A percentile compares a stretch with the other conserved stretches of the same genome.
Conservation (phyloP, 2,113 vertebrate species). For the Cebus imitator region DNA sequence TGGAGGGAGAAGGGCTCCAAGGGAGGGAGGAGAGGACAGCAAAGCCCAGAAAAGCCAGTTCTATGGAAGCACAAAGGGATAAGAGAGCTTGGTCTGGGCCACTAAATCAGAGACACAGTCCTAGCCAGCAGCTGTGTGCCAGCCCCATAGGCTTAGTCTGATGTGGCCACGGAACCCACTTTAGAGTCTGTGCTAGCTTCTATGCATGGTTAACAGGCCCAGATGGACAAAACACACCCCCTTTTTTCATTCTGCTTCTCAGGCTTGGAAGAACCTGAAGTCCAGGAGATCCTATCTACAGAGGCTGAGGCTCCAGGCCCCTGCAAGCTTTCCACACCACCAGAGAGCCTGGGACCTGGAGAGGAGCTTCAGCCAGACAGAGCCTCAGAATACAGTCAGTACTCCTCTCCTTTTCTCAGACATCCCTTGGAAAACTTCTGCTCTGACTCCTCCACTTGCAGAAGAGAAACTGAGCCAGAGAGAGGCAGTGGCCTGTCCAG, state of each 20-base stretch:
- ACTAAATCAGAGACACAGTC: neutral
- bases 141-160: accelerated
- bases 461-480: neutral
- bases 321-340: neutral
- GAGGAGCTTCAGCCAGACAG: neutral
- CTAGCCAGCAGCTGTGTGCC: neutral
- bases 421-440: neutral
- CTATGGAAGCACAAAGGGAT: too few relatives aligned
- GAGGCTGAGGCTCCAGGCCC: neutral
- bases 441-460: neutral
- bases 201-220: neutral
- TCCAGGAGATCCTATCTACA: neutral
- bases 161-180: accelerated
- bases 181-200: neutral
- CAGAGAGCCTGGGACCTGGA: accelerated
- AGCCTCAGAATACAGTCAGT: slow-evolving; percentile 57
- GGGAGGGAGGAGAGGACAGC: neutral
- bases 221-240: neutral
- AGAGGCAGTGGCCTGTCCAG: neutral
- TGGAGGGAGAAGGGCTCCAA: neutral
- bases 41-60: neutral
- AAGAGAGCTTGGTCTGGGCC: neutral
- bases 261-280: slow-evolving; percentile 19
- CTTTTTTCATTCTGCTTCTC: neutral
- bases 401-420: neutral